Base-by-base conservation (phyloP, 2,113 vertebrate genomes). In the Peromyscus polionotus region DNA sequence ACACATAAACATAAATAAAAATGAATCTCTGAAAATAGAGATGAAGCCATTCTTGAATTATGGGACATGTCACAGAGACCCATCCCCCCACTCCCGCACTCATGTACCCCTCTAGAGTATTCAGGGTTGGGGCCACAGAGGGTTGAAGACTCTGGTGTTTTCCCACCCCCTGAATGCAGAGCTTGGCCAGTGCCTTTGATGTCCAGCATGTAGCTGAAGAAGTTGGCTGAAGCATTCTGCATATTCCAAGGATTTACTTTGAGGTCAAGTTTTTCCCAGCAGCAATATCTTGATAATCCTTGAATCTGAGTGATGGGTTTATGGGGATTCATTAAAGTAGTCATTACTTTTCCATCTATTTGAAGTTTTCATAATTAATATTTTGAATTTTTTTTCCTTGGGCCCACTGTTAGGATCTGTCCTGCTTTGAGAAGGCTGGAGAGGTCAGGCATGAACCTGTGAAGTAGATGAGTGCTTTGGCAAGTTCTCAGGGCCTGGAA, bases 311-410 rank as follows among this genome's bases (percentile, higher is more conserved):
- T 48, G 77, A 86, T 81, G 51, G 39, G 31, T 86, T 92, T 57
- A 86, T 8, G 19, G 5, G 0, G 79, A 72, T 42, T 91, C 70
- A 45, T 72, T 70, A 67, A 84, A 93, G 65, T 36, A 77, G 36
- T 76, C 17, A 13, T 73, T 63, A 57, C 61, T 83, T 87, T 83
- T 90, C 73, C 28, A 26, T 91, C 65, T 73, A 73, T 84, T 93
- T 72, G 20, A 95, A 76, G 39, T 42, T 86, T 93, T 84, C 51
- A 84, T 57, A 86, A 67, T 94, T 80, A 91, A 88, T 72, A 80
- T 67, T 91, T 87, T 84, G 83, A 59, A 72, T n/a, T 81, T 61
- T 5, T 36, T 83, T 57, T 42, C 73, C 57, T 65, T 67, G 83
- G 91, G 20, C 20, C 68, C n/a, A 16, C 0, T 83, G 67, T 26